phyloP scores from a whole-genome alignment of 2,113 vertebrate genomes.

The Boleophthalmus pectinirostris region DNA sequence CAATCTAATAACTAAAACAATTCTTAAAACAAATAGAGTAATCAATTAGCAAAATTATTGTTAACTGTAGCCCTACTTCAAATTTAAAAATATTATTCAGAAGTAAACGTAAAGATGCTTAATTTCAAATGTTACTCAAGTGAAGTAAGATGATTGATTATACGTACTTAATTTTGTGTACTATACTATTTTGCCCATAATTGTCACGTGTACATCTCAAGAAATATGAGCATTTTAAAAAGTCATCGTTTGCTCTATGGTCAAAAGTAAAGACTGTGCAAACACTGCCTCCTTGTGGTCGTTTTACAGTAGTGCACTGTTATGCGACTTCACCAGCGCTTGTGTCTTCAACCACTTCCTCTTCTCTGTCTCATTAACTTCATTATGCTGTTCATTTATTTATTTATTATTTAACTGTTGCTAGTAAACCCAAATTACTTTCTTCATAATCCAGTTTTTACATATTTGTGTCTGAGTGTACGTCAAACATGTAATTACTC shows the following conservation, averaged over 20 bases:
- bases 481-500: slow-evolving; percentile 57
- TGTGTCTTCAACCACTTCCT: neutral
- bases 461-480: slow-evolving; percentile 50
- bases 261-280: neutral
- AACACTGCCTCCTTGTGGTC: slow-evolving; percentile 47
- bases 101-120: too few species aligned
- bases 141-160: too few species aligned
- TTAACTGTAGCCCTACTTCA: too few species aligned
- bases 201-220: too few species aligned
- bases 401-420: slow-evolving; percentile 25
- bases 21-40: too few species aligned
- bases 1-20: too few species aligned
- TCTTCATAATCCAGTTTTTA: slow-evolving; percentile 59
- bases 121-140: too few species aligned
- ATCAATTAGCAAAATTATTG: too few species aligned
- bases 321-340: neutral
- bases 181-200: too few species aligned
- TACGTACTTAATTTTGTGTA: too few species aligned
- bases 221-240: neutral
- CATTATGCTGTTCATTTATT: slow-evolving; percentile 31
- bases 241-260: slow-evolving; percentile 2
- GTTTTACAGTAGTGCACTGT: neutral
- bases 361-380: slow-evolving; percentile 28
- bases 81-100: too few species aligned
- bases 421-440: slow-evolving; percentile 45